phyloP scores from a whole-genome alignment of 2,797 vertebrate species.

The Pangasius larnaudii region DNA sequence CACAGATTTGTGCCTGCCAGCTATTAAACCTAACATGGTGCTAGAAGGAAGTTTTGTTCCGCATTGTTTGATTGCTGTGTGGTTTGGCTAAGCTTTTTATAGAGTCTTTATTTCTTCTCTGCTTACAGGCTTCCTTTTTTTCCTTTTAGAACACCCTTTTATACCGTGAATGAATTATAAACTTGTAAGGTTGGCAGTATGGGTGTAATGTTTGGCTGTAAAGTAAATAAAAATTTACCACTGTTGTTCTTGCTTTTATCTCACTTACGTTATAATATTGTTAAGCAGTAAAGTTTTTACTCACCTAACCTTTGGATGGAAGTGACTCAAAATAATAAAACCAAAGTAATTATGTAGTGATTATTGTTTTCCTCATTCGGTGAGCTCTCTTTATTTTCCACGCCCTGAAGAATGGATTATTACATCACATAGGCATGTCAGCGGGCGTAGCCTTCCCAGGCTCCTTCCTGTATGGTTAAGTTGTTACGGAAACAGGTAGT shows the following conservation, averaged over 20 bases:
- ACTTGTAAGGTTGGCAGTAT: background rate
- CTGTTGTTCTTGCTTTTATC: conserved; percentile 3
- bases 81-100: background rate
- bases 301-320: conserved; percentile 62
- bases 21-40: conserved; percentile 23
- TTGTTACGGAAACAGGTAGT: conserved; percentile 64
- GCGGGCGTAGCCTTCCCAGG: conserved; percentile 65
- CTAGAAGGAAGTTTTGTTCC: conserved; percentile 23
- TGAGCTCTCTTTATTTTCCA: conserved; percentile 49
- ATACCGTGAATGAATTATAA: background rate
- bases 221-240: background rate
- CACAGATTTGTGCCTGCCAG: background rate
- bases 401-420: conserved; percentile 57
- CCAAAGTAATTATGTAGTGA: conserved; percentile 45
- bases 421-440: conserved; percentile 62
- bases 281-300: conserved; percentile 41
- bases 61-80: conserved; percentile 28
- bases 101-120: background rate
- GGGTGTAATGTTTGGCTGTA: background rate
- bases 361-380: conserved; percentile 47
- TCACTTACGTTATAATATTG: background rate
- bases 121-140: background rate
- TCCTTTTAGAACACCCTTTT: background rate
- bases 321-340: conserved; percentile 46
- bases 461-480: conserved; percentile 69